Evolutionary conservation across 1,140 invertebrate species (phyloP).

Genomic region (Drosophila rufa): DNA sequence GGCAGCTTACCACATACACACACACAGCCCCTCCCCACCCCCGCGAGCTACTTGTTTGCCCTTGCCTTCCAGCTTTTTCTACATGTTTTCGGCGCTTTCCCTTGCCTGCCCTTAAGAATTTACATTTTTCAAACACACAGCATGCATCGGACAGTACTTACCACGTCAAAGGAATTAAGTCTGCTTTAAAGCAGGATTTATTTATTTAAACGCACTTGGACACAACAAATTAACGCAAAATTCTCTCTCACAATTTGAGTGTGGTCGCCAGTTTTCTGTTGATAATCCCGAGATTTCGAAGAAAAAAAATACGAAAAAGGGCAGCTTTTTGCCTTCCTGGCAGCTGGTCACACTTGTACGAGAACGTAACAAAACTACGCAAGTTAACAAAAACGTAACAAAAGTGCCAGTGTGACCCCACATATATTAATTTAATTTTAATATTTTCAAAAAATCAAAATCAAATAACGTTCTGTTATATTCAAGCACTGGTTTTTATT

Average conservation of each 20-base stretch:
- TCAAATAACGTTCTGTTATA: neutral
- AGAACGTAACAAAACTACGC: no score
- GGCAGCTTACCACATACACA: conserved; percentile 18
- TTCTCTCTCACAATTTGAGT: no score
- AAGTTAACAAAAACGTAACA: no score
- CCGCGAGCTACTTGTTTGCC: conserved; percentile 20
- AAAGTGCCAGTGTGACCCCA: no score
- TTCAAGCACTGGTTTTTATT: conserved; percentile 9
- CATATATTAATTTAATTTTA: neutral
- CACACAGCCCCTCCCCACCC: conserved; percentile 21
- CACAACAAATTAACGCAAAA: conserved; percentile 29
- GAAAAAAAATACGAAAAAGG: no score
- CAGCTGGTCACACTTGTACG: neutral
- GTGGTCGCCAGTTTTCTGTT: no score
- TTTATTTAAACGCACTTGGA: conserved; percentile 50
- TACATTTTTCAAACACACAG: neutral
- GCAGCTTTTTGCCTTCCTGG: neutral
- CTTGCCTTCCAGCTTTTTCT: conserved; percentile 10
- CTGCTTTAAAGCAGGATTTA: conserved; percentile 69
- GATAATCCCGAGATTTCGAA: no score
- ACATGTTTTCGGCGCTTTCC: conserved; percentile 3
- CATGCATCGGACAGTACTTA: conserved; percentile 39
- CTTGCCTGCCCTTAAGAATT: neutral
- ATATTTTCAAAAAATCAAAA: neutral
- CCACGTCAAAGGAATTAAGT: conserved; percentile 52